Conservation (phyloP, 2,113 vertebrate genomes). For the Thomomys bottae region DNA sequence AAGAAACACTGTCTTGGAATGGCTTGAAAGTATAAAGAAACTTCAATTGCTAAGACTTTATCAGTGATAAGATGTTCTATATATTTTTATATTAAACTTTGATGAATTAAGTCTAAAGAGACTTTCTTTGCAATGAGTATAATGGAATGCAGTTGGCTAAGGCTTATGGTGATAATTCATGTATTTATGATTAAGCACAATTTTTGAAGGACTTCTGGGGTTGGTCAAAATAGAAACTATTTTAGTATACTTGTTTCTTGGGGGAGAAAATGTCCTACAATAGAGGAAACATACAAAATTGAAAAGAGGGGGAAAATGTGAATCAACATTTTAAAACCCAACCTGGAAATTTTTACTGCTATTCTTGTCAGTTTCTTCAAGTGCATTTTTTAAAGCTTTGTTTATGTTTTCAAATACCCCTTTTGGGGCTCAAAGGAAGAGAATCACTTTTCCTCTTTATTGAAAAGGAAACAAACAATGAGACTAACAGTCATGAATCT, state of each 20-base stretch:
- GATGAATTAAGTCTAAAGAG: not conserved
- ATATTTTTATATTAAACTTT: not conserved
- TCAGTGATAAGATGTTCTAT: not conserved
- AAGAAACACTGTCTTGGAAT: not conserved
- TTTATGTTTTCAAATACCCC: not conserved
- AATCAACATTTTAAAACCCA: conserved; percentile 2
- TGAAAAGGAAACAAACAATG: not conserved
- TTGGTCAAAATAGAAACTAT: not conserved
- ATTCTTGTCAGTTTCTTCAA: not conserved
- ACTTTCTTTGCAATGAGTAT: not conserved
- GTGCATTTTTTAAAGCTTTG: not conserved
- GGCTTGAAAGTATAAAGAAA: conserved; percentile 32
- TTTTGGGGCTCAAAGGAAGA: not conserved
- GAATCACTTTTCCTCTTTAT: not conserved
- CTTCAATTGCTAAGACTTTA: not conserved
- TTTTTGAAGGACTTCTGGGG: not conserved
- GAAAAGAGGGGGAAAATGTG: not conserved
- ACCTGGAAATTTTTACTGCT: not conserved
- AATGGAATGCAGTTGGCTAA: not conserved
- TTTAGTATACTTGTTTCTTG: not conserved
- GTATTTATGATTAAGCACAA: not conserved
- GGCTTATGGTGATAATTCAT: not conserved
- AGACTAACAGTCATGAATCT: not conserved
- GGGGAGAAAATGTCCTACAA: not conserved
- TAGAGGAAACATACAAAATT: not conserved